Percentiles rank a stretch among this genome's conserved stretches.
These are phyloP conservation scores for Cyanoderma ruficeps DNA, from an alignment of 2,113 vertebrate species.

Conservation along the genomic window DNA sequence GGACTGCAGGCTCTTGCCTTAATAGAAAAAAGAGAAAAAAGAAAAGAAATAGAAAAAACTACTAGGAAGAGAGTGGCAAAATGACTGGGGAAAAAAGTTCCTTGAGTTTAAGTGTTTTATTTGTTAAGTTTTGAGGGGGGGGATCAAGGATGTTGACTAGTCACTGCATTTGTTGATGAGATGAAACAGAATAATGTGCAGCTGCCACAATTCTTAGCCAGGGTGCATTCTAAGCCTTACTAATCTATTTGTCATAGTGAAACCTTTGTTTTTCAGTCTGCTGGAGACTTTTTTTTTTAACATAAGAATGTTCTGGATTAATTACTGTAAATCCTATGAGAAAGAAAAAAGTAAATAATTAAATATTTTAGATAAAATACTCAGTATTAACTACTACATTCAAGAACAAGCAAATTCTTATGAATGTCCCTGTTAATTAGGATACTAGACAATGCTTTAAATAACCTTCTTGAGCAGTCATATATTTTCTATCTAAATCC, in stretches of 20 bases:
- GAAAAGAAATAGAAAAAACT: neutral
- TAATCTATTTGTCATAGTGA: neutral
- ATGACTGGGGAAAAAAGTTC: neutral
- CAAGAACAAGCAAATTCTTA: constrained; percentile 66
- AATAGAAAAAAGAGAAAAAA: neutral
- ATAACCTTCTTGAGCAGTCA: constrained; percentile 45
- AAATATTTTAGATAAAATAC: constrained; percentile 6
- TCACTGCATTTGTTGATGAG: neutral
- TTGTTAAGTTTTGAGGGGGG: neutral
- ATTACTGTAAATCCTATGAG: neutral
- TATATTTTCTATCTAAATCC: constrained; percentile 67
- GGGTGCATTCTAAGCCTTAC: neutral
- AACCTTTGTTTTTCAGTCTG: neutral
- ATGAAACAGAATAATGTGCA: neutral
- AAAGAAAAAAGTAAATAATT: neutral
- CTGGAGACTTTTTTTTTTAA: neutral
- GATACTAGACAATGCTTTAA: constrained; percentile 63
- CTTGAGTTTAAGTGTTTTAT: neutral
- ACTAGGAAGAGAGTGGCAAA: neutral
- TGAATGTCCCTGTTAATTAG: constrained; percentile 66
- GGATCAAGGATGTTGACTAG: neutral
- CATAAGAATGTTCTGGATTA: neutral
- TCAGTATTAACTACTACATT: constrained; percentile 31
- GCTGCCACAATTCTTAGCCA: neutral
- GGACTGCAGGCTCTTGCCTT: neutral